Percentiles rank a stretch among this genome's conserved stretches.
phyloP scores from a whole-genome alignment of 2,888 invertebrate species.

The Athalia rosae region DNA sequence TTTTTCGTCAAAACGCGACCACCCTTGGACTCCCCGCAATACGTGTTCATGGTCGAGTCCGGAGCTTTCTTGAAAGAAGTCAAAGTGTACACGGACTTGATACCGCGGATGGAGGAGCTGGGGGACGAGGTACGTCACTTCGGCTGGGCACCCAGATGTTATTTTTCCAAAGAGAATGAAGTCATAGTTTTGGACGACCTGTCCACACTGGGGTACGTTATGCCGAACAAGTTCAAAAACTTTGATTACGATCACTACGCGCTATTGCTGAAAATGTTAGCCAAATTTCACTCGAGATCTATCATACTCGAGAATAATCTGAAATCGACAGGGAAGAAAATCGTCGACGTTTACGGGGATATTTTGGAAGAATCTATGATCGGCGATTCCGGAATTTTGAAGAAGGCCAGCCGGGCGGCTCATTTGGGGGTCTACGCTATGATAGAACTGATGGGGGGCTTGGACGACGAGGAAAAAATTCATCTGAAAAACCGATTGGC shows the following conservation, averaged over 20 bases:
- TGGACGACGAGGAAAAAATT: conserved; percentile 52
- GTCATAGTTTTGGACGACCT: conserved; percentile 63
- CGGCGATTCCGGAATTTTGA: conserved; percentile 53
- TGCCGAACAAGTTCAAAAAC: conserved; percentile 55
- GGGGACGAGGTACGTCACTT: conserved; percentile 40
- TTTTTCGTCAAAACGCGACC: conserved; percentile 66
- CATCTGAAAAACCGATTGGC: conserved; percentile 57
- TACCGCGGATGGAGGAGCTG: conserved; percentile 58
- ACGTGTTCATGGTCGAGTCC: conserved; percentile 51
- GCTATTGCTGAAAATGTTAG: conserved; percentile 55
- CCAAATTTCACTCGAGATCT: conserved; percentile 64
- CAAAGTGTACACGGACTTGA: conserved; percentile 61
- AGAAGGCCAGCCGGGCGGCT: conserved; percentile 53
- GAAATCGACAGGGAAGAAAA: conserved; percentile 45
- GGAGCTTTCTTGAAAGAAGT: conserved; percentile 64
- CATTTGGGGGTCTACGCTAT: conserved; percentile 58
- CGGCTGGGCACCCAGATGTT: conserved; percentile 58
- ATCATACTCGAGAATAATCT: conserved; percentile 59
- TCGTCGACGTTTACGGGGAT: conserved; percentile 55
- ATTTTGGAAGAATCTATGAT: conserved; percentile 58
- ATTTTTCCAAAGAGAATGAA: conserved; percentile 53
- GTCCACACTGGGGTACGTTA: conserved; percentile 54
- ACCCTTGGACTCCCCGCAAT: conserved; percentile 55
- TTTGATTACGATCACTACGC: conserved; percentile 61
- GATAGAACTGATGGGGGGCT: conserved; percentile 57